Conservation (phyloP, 2,797 vertebrate species). For the Meda fulgida region DNA sequence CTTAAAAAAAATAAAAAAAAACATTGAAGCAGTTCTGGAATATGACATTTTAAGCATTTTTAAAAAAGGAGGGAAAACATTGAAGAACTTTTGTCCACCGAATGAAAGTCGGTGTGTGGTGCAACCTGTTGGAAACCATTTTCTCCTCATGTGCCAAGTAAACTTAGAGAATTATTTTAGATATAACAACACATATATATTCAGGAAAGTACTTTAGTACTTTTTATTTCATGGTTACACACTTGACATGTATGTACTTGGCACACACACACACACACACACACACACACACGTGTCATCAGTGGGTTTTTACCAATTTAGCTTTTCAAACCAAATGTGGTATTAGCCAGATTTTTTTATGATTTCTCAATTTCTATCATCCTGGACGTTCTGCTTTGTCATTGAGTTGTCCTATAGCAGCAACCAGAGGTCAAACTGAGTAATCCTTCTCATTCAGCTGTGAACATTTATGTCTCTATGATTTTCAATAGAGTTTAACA, state of each 20-base stretch:
- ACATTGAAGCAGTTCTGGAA: not conserved
- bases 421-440: not conserved
- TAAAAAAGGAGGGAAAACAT: not conserved
- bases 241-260: not conserved
- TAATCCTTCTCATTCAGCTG: not conserved
- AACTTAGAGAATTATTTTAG: not conserved
- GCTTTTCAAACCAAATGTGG: not conserved
- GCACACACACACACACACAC: too few relatives aligned
- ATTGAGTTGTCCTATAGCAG: not conserved
- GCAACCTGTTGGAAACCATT: not conserved
- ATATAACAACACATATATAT: not conserved
- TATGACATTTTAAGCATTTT: not conserved
- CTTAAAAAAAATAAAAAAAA: not conserved
- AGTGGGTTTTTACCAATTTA: not conserved
- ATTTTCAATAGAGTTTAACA: conserved; percentile 5
- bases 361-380: not conserved
- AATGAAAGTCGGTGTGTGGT: not conserved
- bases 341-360: not conserved
- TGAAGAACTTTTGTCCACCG: not conserved
- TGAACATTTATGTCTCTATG: not conserved
- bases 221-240: not conserved
- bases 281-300: too few relatives aligned
- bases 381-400: not conserved
- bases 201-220: not conserved
- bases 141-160: not conserved